Percentiles rank a stretch among this genome's conserved stretches.
These are phyloP conservation scores for Elgaria multicarinata DNA, from an alignment of 2,113 vertebrate genomes.

Conservation along the genomic window DNA sequence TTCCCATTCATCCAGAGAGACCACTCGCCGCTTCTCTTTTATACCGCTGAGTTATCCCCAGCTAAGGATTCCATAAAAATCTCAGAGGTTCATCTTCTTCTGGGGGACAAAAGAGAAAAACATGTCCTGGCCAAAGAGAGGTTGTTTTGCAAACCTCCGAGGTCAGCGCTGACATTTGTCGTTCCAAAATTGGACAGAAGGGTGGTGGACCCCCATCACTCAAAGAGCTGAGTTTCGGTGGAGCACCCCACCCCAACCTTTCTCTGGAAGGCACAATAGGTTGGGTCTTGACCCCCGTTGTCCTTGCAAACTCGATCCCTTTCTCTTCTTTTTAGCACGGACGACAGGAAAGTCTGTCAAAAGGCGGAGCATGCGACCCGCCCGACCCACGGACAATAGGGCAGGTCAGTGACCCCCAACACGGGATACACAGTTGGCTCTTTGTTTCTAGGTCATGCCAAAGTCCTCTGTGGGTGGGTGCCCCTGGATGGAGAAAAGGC, in stretches of 20 bases:
- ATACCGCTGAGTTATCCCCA: neutral
- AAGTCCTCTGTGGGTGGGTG: conserved; percentile 3
- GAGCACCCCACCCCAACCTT: neutral
- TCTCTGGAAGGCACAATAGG: neutral
- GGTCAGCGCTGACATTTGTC: conserved; percentile 14
- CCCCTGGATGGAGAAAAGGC: conserved; percentile 7
- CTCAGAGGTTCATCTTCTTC: conserved; percentile 4
- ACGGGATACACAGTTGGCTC: conserved; percentile 1
- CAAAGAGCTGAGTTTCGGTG: neutral
- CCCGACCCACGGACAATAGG: conserved; percentile 8
- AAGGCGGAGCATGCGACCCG: conserved; percentile 23
- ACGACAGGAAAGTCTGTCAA: conserved; percentile 29
- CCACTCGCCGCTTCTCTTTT: neutral
- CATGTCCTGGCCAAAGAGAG: neutral
- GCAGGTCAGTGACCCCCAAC: conserved; percentile 20
- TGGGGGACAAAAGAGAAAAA: neutral
- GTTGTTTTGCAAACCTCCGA: neutral
- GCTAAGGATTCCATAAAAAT: conserved; percentile 4
- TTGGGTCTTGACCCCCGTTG: conserved; percentile 4
- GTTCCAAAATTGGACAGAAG: conserved; percentile 24
- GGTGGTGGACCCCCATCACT: conserved; percentile 1
- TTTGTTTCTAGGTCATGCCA: conserved; percentile 16
- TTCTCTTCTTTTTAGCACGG: conserved; percentile 12
- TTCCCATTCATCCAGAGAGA: neutral
- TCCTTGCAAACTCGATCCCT: neutral